Conservation (phyloP, 2,113 vertebrate genomes). For the Microtus ochrogaster region DNA sequence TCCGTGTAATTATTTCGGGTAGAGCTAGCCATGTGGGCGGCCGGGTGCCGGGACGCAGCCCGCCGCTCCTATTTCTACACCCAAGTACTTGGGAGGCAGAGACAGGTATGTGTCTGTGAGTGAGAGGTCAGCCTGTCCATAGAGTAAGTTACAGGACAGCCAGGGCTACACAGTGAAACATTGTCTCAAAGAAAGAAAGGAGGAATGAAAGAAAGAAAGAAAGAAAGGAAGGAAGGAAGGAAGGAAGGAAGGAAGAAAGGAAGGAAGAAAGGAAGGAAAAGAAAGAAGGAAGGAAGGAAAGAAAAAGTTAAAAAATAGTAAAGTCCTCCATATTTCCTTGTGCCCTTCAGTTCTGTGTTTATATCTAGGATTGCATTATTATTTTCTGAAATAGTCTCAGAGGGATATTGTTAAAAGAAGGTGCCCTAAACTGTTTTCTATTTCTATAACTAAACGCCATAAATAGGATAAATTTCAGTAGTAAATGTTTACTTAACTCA, state of each 20-base stretch:
- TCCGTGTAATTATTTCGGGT: too few species aligned
- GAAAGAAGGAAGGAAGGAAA: too few species aligned
- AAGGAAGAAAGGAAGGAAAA: rapidly evolving
- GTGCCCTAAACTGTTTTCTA: not conserved
- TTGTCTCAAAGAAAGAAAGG: not conserved
- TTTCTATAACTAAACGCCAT: not conserved
- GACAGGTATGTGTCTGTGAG: not conserved
- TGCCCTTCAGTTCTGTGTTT: not conserved
- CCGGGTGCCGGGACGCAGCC: too few species aligned
- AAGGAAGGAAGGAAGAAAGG: too few species aligned
- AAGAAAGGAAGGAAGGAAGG: too few species aligned
- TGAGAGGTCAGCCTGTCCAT: not conserved
- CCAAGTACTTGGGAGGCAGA: not conserved
- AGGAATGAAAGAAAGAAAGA: too few species aligned
- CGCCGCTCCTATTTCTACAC: too few species aligned
- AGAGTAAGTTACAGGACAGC: not conserved
- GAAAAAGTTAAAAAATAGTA: not conserved
- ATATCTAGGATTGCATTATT: not conserved
- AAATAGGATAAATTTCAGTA: not conserved
- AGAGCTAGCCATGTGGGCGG: too few species aligned
- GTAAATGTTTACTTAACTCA: not conserved
- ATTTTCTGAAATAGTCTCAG: not conserved
- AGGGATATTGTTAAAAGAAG: not conserved
- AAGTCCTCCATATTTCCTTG: not conserved
- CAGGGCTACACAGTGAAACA: not conserved